Percentiles rank a stretch among this genome's conserved stretches.
Conservation (phyloP, 2,113 vertebrate genomes). For the Calyptommatus sinebrachiatus region DNA sequence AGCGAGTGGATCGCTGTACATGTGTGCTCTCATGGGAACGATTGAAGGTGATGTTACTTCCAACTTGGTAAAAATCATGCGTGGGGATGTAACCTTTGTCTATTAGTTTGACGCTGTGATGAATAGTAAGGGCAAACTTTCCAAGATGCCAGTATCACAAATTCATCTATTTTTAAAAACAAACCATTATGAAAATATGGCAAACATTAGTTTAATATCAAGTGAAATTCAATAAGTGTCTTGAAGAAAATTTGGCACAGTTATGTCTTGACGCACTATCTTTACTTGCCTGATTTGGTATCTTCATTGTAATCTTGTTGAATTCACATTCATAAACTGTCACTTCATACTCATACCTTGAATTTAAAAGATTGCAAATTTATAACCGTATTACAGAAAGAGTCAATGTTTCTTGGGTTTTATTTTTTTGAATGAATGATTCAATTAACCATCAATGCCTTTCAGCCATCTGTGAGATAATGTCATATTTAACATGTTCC, state of each 20-base stretch:
- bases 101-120: not conserved
- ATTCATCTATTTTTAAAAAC: not conserved
- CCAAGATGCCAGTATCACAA: no score
- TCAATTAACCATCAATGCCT: constrained; percentile 17
- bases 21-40: no score
- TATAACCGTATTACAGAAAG: constrained; percentile 1
- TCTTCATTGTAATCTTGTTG: constrained; percentile 5
- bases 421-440: not conserved
- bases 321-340: constrained; percentile 7
- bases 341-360: not conserved
- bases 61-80: no score
- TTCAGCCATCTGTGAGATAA: not conserved
- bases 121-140: not conserved
- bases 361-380: constrained; percentile 2
- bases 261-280: not conserved
- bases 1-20: no score
- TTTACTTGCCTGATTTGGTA: not conserved
- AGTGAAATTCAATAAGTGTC: constrained; percentile 2
- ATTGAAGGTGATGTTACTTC: no score
- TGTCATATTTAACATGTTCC: not conserved
- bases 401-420: not conserved
- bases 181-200: not conserved
- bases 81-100: not conserved
- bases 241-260: not conserved
- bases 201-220: constrained; percentile 16